phyloP scores from a whole-genome alignment of 2,888 invertebrate species.

The Melipona bicolor region DNA sequence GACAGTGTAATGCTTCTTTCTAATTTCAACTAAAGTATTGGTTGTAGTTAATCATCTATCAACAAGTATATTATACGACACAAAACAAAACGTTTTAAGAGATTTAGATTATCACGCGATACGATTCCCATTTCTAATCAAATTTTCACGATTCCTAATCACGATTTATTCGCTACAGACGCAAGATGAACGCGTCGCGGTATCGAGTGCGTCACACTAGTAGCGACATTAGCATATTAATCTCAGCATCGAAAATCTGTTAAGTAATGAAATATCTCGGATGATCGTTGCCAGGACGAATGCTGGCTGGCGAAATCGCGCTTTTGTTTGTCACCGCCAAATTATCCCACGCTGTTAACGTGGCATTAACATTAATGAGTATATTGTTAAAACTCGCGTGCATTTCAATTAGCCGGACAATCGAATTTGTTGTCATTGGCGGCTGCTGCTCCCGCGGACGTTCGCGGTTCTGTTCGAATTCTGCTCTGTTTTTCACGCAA shows the following conservation, averaged over 20 bases:
- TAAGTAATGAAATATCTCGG: slow-evolving; percentile 78
- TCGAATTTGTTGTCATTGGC: slow-evolving; percentile 72
- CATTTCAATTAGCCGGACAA: slow-evolving; percentile 76
- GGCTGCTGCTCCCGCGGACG: slow-evolving; percentile 7
- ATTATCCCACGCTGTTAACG: slow-evolving; percentile 75
- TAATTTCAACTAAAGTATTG: no score
- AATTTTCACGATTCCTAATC: no score
- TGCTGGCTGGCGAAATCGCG: slow-evolving; percentile 52
- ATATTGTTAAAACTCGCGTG: slow-evolving; percentile 80
- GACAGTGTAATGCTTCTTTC: no score
- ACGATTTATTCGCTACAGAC: slow-evolving; percentile 63
- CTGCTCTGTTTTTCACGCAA: slow-evolving; percentile 26
- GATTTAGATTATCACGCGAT: no score
- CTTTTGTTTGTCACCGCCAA: slow-evolving; percentile 74
- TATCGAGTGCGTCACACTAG: slow-evolving; percentile 59
- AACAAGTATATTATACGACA: no score
- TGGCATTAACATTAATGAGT: slow-evolving; percentile 79
- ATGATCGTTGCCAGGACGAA: slow-evolving; percentile 70
- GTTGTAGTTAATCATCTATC: no score
- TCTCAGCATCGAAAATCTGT: slow-evolving; percentile 61
- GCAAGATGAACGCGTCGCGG: slow-evolving; percentile 63
- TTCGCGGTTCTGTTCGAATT: slow-evolving; percentile 26
- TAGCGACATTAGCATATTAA: slow-evolving; percentile 59
- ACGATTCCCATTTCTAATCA: no score
- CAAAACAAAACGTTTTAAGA: no score